Base-by-base conservation (phyloP, 2,797 vertebrate species). In the Ataeniobius toweri region DNA sequence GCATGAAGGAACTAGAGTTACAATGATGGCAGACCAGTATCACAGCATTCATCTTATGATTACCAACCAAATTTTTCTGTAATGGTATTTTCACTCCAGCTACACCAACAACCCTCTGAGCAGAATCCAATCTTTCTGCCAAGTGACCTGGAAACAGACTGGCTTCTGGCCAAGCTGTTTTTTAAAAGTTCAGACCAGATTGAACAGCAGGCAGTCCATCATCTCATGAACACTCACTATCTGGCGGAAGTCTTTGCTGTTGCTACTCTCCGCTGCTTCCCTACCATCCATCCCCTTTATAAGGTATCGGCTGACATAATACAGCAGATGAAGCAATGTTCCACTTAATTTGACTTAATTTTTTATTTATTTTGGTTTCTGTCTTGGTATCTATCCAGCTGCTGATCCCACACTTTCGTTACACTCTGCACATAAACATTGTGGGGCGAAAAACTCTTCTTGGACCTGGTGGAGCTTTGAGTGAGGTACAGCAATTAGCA, bases 111-210 rank as follows among this genome's bases (percentile, higher is more conserved):
- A 8, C 94, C 95, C 0, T 95, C 93, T 1, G 80, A 93, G 1
- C 65, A 93, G 0, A 94, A 93, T 82, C 95, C 94, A 59, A 94
- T 96, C 84, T 96, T 95, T 84, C 86, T 96, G 83, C 95, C 95
- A 63, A 94, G 87, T 0, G 96, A 96, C 61, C 74, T 74, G 0
- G 93, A 95, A 74, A 90, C 91, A 26, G 95, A 95, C 84, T 96
- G 96, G 95, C 89, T 95, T 6, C 82, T 96, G 3, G 95, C 95
- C 26, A 96, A 96, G 89, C 93, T 95, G 0, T 96, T 94, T 82
- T 86, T 96, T 14, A 95, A 88, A 82, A 92, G 93, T 6, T 80
- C 93, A 0, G 91, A 96, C 61, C 48, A 65, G 39, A 77, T 92
- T 26, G 84, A 87, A 53, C 89, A 95, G 0, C 89, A 96, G 80